Percentiles rank a stretch among this genome's conserved stretches.
phyloP scores from a whole-genome alignment of 2,888 invertebrate genomes.

The Scelioninae gen. 1 region DNA sequence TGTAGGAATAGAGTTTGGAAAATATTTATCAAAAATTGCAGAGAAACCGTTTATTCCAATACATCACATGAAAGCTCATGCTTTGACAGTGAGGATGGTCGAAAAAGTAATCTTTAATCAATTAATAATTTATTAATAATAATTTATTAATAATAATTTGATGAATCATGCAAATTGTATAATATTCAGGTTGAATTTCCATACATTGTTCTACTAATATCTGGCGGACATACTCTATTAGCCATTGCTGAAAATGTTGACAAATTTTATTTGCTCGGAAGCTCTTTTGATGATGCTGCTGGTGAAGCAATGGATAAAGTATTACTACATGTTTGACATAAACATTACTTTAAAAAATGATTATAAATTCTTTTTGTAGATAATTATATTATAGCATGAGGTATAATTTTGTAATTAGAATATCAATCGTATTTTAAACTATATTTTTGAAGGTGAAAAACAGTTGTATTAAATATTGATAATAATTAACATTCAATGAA shows the following conservation, averaged over 20 bases:
- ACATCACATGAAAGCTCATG: constrained; percentile 99
- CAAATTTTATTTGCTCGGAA: constrained; percentile 92
- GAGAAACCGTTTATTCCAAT: constrained; percentile 95
- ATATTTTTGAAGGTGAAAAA: too few species aligned
- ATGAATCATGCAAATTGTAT: not conserved
- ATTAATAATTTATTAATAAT: not conserved
- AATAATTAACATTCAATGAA: too few species aligned
- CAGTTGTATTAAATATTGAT: too few species aligned
- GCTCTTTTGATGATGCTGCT: constrained; percentile 93
- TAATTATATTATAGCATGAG: too few species aligned
- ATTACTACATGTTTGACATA: constrained; percentile 18
- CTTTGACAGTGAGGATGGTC: constrained; percentile 93
- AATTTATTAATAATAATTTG: too few species aligned
- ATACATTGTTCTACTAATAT: constrained; percentile 94
- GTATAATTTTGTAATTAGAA: too few species aligned
- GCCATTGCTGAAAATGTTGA: constrained; percentile 90
- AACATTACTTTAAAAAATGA: too few species aligned
- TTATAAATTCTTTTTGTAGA: too few species aligned
- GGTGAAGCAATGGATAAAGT: constrained; percentile 98
- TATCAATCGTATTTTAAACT: too few species aligned
- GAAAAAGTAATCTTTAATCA: constrained; percentile 84
- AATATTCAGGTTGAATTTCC: constrained; percentile 90
- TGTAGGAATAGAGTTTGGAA: constrained; percentile 93
- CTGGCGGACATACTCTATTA: constrained; percentile 96
- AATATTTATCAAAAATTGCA: constrained; percentile 88